Base-by-base conservation (phyloP, 2,797 vertebrate species). In the Sebastes steindachneri region DNA sequence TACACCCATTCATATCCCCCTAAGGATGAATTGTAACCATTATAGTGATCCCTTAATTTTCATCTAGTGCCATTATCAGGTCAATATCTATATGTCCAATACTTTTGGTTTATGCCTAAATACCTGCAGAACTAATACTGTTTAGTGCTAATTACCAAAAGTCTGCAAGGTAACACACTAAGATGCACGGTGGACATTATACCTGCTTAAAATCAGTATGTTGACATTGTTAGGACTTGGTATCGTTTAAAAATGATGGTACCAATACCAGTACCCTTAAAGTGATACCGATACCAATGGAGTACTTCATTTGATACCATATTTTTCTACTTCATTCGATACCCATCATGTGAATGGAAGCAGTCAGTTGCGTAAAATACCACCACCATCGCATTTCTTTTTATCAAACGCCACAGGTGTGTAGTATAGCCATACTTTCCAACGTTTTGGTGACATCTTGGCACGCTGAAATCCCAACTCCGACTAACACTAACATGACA, bases 371-470 rank as follows among this genome's bases (percentile, higher is more conserved):
- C 9, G 19, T 2, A 53, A 53, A 53, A 53, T 1, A n/a, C 48
- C 48, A 53, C 48, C 3, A 1, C 48, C 19, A 1, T 0, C 8
- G 9, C 8, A 9, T 51, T 51, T 53, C 8, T 53, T 48, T 53
- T 53, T 53, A 53, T 53, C 48, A 53, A 4, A 53, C 4, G 19
- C 17, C 9, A 21, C 48, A 53, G 19, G 19, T 53, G 48, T 53
- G 48, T 1, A n/a, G 3, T 53, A 53, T n/a, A 53, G 19, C 48
- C 0, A 53, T n/a, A n/a, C 48, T 53, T 53, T 53, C 48, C 48
- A 53, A 53, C 8, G 0, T n/a, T 53, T 53, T 53, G 48, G 48
- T 53, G 48, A n/a, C 48, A 53, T 21, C 9, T 53, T 0, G 1
- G 19, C 48, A 53, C 2, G 3, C 48, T 53, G 48, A 53, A 53